Base-by-base conservation (phyloP, 2,113 vertebrate species). In the Trinectes maculatus region DNA sequence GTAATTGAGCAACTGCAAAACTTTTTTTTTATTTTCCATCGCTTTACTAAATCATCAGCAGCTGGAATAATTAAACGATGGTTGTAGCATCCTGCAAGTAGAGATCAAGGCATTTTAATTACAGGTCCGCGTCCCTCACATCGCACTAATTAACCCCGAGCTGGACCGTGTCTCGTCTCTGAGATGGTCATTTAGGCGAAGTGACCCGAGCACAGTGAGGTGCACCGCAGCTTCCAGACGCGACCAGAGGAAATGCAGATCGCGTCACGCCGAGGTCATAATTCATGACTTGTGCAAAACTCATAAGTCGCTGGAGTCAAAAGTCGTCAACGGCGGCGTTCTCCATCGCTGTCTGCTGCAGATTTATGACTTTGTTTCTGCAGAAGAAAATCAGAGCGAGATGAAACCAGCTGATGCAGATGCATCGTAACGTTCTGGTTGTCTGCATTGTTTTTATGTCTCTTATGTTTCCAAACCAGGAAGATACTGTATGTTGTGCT, bases 71-170 rank as follows among this genome's bases (percentile, higher is more conserved):
- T n/a, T n/a, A n/a, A n/a, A n/a, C n/a, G n/a, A n/a, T n/a, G n/a
- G n/a, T n/a, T n/a, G n/a, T n/a, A n/a, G n/a, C n/a, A n/a, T n/a
- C n/a, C n/a, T n/a, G n/a, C n/a, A n/a, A n/a, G n/a, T n/a, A n/a
- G n/a, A n/a, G n/a, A n/a, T n/a, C n/a, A n/a, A n/a, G n/a, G n/a
- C n/a, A n/a, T 48, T 65, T 68, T 43, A 54, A 67, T 69, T 28
- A 29, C 46, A 48, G 84, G 58, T 78, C 70, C 57, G 18, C 3
- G 26, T 29, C 37, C 18, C 47, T 39, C 42, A 15, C 12, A 11
- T 37, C 21, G 37, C 18, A 13, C 72, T 83, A 57, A 80, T 78
- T 49, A 74, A 59, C 70, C 59, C 67, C 47, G 42, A 56, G 68
- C 43, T 29, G 46, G 8, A 19, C 5, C 34, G 57, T 68, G 69